Base-by-base conservation (phyloP, 2,888 invertebrate genomes). In the Pyrrhopygopsis socrates region DNA sequence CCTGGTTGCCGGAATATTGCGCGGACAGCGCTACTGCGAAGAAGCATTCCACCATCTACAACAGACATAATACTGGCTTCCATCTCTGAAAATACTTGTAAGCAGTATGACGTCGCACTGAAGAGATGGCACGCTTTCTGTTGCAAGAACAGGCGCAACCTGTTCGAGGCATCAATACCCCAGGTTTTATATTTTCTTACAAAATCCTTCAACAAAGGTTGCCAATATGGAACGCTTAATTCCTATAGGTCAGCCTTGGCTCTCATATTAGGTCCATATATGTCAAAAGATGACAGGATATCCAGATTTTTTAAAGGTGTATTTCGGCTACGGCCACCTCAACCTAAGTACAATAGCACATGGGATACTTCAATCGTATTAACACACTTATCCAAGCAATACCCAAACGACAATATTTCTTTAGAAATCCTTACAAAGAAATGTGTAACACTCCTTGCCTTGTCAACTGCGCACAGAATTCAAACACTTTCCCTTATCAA, bases 41-140 rank as follows among this genome's bases (percentile, higher is more conserved):
- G 67, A 22, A 30, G 60, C 5, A n/a, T 78, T 2, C 60, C 78
- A 70, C 30, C 70, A 8, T 22, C 22, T 2, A 18, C 81, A 18
- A 30, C 67, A 22, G 71, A 80, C 6, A 81, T 85, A 41, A 85
- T 88, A 80, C 13, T 81, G 18, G 77, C 80, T 2, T 88, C 87
- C 5, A 22, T 84, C 8, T 50, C 84, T 11, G 38, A 50, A 8
- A 80, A 65, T 54, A 54, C 88, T 2, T 30, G 68, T 1, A 82
- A 83, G 67, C 90, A 90, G 24, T 90, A 88, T 30, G 29, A 65
- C 38, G 22, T 34, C 58, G 68, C 30, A 20, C 27, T 73, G 58
- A 60, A 79, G 29, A 29, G 3, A 29, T 63, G 63, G 63, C 15
- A 63, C 29, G 29, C 13, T 29, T 63, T 29, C 18, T 63, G 63